phyloP scores from a whole-genome alignment of 1,140 invertebrate genomes.

The Drosophila bipectinata region DNA sequence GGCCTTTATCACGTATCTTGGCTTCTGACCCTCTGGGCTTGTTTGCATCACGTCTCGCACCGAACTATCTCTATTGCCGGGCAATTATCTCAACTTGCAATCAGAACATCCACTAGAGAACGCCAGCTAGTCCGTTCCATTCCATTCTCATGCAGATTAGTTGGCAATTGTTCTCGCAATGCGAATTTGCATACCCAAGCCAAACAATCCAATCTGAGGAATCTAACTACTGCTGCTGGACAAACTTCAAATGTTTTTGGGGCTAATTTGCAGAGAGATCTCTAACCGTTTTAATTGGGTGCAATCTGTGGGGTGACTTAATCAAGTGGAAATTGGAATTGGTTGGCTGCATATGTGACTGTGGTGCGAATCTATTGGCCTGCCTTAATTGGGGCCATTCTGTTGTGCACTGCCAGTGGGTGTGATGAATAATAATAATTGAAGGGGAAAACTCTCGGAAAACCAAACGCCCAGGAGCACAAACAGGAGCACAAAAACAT shows the following conservation, averaged over 20 bases:
- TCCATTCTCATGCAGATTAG: slow-evolving; percentile 47
- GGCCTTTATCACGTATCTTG: slow-evolving; percentile 25
- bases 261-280: slow-evolving; percentile 27
- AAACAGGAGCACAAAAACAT: background rate
- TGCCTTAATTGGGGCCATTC: slow-evolving; percentile 45
- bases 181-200: slow-evolving; percentile 56
- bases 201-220: slow-evolving; percentile 15
- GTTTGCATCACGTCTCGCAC: slow-evolving; percentile 11
- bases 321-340: slow-evolving; percentile 43
- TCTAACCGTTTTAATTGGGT: slow-evolving; percentile 29
- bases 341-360: slow-evolving; percentile 1
- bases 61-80: slow-evolving; percentile 12
- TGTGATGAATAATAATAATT: slow-evolving; percentile 8
- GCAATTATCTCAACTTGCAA: slow-evolving; percentile 39
- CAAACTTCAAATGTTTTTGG: slow-evolving; percentile 27
- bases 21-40: slow-evolving; percentile 24
- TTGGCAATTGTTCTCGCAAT: slow-evolving; percentile 40
- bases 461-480: no score
- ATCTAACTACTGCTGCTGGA: background rate
- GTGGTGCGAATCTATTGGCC: slow-evolving; percentile 41
- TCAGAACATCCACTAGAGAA: slow-evolving; percentile 15
- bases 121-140: slow-evolving; percentile 12
- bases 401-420: slow-evolving; percentile 49
- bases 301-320: slow-evolving; percentile 23
- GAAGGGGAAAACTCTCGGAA: background rate